Evolutionary conservation across 2,888 invertebrate genomes (phyloP).

Genomic region (Cephus pygmeus): DNA sequence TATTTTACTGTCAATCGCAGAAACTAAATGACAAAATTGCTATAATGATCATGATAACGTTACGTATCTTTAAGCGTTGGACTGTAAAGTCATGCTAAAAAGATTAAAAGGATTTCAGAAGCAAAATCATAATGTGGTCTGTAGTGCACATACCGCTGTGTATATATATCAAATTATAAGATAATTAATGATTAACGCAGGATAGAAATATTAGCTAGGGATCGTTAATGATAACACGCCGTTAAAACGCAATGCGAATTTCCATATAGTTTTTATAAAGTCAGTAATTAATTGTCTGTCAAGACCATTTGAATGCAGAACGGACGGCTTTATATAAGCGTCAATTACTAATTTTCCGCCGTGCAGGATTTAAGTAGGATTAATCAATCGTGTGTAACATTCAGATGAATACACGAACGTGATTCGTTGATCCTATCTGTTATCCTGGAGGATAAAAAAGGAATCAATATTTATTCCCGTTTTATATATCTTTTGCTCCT

Average conservation of each 20-base stretch:
- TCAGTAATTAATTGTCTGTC: background rate
- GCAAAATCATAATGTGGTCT: background rate
- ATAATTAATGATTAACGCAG: background rate
- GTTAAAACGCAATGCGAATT: background rate
- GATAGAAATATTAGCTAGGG: background rate
- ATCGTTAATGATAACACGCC: background rate
- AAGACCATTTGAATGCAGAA: background rate
- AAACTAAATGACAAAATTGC: background rate
- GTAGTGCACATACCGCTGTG: no score
- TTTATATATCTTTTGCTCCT: background rate
- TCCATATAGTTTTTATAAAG: slow-evolving; percentile 1
- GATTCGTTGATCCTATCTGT: no score
- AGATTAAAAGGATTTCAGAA: background rate
- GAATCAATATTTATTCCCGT: no score
- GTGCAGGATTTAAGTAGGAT: no score
- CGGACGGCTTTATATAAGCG: background rate
- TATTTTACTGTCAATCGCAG: background rate
- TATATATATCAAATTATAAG: background rate
- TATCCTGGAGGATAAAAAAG: no score
- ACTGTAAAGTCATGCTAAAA: background rate
- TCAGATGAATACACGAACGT: no score
- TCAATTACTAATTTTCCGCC: background rate
- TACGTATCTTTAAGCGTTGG: background rate
- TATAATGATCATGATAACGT: background rate
- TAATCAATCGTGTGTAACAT: no score